A percentile compares a stretch with the other conserved stretches of the same genome.
These are phyloP conservation scores for Crotalus viridis DNA, from an alignment of 2,113 vertebrate species.

Conservation along the genomic window DNA sequence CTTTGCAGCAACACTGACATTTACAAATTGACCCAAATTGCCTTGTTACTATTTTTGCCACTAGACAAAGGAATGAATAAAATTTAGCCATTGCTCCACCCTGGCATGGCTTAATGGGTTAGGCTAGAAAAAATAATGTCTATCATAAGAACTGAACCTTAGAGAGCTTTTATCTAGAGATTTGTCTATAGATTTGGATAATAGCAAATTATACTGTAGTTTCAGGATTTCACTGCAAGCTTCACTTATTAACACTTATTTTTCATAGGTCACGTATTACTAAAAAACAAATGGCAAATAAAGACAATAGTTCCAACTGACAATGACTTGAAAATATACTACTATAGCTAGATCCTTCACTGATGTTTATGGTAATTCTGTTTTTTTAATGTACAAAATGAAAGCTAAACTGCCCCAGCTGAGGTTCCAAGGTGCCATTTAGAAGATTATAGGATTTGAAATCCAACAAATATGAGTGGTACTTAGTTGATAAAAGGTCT, in stretches of 20 bases:
- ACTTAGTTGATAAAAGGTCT: not conserved
- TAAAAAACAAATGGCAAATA: not conserved
- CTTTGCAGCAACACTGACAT: not conserved
- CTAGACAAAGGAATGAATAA: not conserved
- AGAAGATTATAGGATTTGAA: not conserved
- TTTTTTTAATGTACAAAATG: not conserved
- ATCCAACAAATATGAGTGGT: not conserved
- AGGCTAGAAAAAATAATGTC: not conserved
- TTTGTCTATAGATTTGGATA: not conserved
- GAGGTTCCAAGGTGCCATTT: not conserved
- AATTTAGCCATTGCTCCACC: not conserved
- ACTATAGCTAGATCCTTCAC: conserved; percentile 4
- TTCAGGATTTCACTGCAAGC: not conserved
- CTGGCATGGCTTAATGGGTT: not conserved
- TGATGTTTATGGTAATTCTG: not conserved
- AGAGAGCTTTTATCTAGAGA: not conserved
- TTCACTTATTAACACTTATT: not conserved
- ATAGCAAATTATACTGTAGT: not conserved
- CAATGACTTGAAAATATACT: not conserved
- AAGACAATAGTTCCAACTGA: not conserved
- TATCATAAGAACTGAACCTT: not conserved
- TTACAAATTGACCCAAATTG: not conserved
- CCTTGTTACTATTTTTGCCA: not conserved
- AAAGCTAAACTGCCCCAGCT: not conserved
- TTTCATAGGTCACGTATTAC: not conserved